Conservation (phyloP, 2,888 invertebrate species). For the Deilephila elpenor region DNA sequence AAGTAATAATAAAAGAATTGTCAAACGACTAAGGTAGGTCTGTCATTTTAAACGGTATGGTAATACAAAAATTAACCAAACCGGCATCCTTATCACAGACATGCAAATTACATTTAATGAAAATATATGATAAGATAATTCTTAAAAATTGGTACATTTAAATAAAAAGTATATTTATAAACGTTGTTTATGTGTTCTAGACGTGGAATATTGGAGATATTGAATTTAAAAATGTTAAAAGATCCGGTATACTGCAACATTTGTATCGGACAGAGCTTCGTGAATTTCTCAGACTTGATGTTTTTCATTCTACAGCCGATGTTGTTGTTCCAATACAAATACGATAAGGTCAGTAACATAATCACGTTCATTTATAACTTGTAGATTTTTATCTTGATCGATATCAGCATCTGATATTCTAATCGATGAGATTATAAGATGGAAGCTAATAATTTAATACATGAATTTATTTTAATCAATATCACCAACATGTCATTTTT, state of each 20-base stretch:
- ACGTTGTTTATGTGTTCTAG: constrained; percentile 44
- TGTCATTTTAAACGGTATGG: background rate
- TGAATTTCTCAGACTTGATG: constrained; percentile 86
- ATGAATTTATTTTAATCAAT: no score
- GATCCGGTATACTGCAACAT: constrained; percentile 85
- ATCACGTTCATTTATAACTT: constrained; percentile 11
- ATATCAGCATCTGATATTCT: background rate
- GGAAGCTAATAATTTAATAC: no score
- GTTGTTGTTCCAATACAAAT: constrained; percentile 84
- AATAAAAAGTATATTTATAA: background rate
- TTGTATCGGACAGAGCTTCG: constrained; percentile 85
- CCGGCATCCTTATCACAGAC: background rate
- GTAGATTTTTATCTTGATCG: background rate
- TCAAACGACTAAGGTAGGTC: constrained; percentile 19
- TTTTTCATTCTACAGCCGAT: constrained; percentile 87
- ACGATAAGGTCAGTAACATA: constrained; percentile 61
- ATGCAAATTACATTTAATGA: background rate
- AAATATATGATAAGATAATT: constrained; percentile 16
- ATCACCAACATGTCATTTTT: no score
- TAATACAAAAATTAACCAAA: background rate
- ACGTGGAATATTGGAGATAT: constrained; percentile 58
- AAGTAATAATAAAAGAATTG: constrained; percentile 4
- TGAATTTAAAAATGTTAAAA: constrained; percentile 79
- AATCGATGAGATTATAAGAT: no score
- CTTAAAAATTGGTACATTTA: background rate